Percentiles rank a stretch among this genome's conserved stretches.
Conservation (phyloP, 2,113 vertebrate species). For the Siniperca chuatsi region DNA sequence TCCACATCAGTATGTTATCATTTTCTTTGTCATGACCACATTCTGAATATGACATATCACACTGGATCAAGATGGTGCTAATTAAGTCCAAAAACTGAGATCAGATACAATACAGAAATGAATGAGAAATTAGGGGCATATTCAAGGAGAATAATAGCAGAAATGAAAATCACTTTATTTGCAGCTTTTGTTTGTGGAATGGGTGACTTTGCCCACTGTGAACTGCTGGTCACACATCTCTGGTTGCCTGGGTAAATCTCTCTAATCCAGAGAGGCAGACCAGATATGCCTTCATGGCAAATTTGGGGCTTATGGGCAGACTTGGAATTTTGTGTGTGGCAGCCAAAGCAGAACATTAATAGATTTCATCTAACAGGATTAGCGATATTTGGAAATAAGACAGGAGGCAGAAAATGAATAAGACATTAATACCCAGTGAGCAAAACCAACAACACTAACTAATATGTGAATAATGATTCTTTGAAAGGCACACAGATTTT, state of each 20-base stretch:
- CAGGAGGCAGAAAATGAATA: slow-evolving; percentile 61
- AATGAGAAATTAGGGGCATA: slow-evolving; percentile 24
- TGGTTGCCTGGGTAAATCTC: slow-evolving; percentile 72
- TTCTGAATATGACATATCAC: slow-evolving; percentile 45
- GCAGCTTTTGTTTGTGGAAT: slow-evolving; percentile 52
- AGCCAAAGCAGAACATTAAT: slow-evolving; percentile 75
- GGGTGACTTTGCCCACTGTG: slow-evolving; percentile 53
- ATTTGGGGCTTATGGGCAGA: slow-evolving; percentile 78
- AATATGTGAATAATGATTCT: slow-evolving; percentile 66
- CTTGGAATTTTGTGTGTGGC: slow-evolving; percentile 77
- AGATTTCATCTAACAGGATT: slow-evolving; percentile 81
- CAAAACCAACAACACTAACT: slow-evolving; percentile 65
- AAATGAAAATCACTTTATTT: slow-evolving; percentile 49
- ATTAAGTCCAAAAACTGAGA: slow-evolving; percentile 41
- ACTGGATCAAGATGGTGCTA: slow-evolving; percentile 30
- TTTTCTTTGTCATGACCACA: slow-evolving; percentile 38
- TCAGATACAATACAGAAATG: slow-evolving; percentile 31
- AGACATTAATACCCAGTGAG: slow-evolving; percentile 63
- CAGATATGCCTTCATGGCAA: slow-evolving; percentile 80
- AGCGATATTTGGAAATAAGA: slow-evolving; percentile 75
- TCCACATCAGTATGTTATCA: slow-evolving; percentile 8
- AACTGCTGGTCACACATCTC: slow-evolving; percentile 69
- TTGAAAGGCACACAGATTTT: slow-evolving; percentile 52
- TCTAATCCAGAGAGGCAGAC: slow-evolving; percentile 77
- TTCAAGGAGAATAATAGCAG: slow-evolving; percentile 25